Percentiles rank a stretch among this genome's conserved stretches.
phyloP scores from a whole-genome alignment of 2,888 invertebrate genomes.

The Tenthredo livida region DNA sequence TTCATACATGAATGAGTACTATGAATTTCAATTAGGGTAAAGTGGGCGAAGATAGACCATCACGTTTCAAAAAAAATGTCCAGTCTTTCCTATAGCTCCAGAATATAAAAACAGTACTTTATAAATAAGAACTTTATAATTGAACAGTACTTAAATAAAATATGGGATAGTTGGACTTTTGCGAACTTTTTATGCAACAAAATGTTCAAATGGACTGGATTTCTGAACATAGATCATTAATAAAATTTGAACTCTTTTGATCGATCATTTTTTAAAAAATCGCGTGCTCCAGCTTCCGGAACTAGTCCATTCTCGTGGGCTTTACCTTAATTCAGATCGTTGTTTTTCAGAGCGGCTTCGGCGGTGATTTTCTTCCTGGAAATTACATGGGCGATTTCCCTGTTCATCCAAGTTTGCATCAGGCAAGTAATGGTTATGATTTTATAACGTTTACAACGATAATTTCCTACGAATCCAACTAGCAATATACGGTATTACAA shows the following conservation, averaged over 20 bases:
- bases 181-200: not conserved
- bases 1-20: not conserved
- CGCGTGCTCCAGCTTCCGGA: not conserved
- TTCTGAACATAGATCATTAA: too few species aligned
- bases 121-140: not conserved
- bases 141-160: too few species aligned
- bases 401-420: conserved; percentile 82
- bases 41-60: not conserved
- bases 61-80: not conserved
- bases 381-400: conserved; percentile 83
- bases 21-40: not conserved
- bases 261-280: not conserved
- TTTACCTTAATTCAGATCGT: not conserved
- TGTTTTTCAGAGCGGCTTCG: conserved; percentile 81
- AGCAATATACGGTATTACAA: not conserved
- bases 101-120: not conserved
- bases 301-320: not conserved
- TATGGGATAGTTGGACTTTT: not conserved
- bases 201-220: too few species aligned
- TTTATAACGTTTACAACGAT: not conserved
- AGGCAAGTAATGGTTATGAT: conserved; percentile 74
- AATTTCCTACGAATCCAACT: not conserved
- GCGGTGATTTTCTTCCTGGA: conserved; percentile 82
- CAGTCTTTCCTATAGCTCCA: not conserved
- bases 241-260: not conserved